phyloP scores from a whole-genome alignment of 2,113 vertebrate species.

The Gymnocephalus cernua region DNA sequence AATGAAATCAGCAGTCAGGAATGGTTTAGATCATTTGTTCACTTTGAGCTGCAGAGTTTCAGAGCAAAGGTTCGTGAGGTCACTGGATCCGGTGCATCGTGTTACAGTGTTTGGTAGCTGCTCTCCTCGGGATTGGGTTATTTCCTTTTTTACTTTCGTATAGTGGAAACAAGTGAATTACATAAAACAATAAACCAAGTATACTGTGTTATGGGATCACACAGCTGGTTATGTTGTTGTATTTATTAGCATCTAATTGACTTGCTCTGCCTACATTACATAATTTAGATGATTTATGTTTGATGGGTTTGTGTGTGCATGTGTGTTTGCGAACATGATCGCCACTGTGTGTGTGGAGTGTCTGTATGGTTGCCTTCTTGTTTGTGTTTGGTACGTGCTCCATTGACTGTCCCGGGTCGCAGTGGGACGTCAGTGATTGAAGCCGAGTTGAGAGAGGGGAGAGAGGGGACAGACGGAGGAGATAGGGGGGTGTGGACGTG shows the following conservation, averaged over 20 bases:
- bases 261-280: conserved; percentile 6
- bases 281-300: conserved; percentile 34
- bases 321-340: neutral
- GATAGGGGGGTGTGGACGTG: conserved; percentile 74
- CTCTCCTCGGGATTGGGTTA: neutral
- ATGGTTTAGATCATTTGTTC: conserved; percentile 29
- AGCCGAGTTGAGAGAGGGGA: conserved; percentile 60
- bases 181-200: conserved; percentile 50
- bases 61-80: conserved; percentile 26
- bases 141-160: conserved; percentile 19
- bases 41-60: conserved; percentile 15
- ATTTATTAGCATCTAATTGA: conserved; percentile 30
- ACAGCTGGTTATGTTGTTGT: conserved; percentile 12
- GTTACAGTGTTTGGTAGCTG: conserved; percentile 36
- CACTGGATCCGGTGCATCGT: conserved; percentile 35
- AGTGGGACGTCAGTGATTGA: conserved; percentile 73
- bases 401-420: conserved; percentile 76
- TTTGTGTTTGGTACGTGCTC: conserved; percentile 79
- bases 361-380: conserved; percentile 26
- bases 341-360: conserved; percentile 6
- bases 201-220: conserved; percentile 12
- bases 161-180: conserved; percentile 33
- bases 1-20: conserved; percentile 35
- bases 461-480: conserved; percentile 41
- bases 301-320: conserved; percentile 18